Evolutionary conservation across 2,888 invertebrate species (phyloP).

Genomic region (Thecocarcelia acutangulata): DNA sequence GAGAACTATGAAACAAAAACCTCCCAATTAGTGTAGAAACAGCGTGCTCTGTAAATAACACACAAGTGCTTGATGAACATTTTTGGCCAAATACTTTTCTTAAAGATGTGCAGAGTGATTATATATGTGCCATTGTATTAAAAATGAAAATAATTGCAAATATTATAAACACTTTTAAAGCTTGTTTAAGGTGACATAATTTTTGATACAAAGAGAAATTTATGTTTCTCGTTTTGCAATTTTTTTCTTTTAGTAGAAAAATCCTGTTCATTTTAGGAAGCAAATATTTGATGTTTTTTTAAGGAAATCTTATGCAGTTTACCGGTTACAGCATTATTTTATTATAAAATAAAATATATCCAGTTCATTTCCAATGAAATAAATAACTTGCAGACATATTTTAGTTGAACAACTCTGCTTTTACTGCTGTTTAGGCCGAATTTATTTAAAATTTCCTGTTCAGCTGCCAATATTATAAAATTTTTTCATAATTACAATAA

Average conservation of each 20-base stretch:
- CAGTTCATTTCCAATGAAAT: conserved; percentile 3
- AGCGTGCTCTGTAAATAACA: too few species aligned
- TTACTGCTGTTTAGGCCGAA: conserved; percentile 9
- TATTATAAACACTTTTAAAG: too few species aligned
- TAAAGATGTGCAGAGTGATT: too few species aligned
- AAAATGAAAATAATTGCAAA: not conserved
- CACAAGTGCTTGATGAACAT: too few species aligned
- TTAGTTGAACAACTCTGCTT: conserved; percentile 18
- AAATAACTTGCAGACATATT: not conserved
- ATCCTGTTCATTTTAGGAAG: conserved; percentile 26
- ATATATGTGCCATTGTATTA: too few species aligned
- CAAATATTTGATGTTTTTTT: conserved; percentile 9
- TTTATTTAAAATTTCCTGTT: conserved; percentile 37
- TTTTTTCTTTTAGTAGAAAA: not conserved
- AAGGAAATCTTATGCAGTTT: conserved; percentile 24
- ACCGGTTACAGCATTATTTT: conserved; percentile 6
- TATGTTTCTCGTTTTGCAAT: not conserved
- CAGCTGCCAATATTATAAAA: not conserved
- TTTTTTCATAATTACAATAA: conserved; percentile 22
- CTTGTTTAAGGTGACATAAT: too few species aligned
- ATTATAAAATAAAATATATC: conserved; percentile 1
- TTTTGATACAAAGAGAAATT: not conserved
- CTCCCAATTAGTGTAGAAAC: too few species aligned
- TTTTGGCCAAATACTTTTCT: too few species aligned
- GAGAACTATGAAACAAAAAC: too few species aligned